These are phyloP conservation scores for Calosoma granatense DNA, from an alignment of 1,140 invertebrate genomes.

Conservation along the genomic window DNA sequence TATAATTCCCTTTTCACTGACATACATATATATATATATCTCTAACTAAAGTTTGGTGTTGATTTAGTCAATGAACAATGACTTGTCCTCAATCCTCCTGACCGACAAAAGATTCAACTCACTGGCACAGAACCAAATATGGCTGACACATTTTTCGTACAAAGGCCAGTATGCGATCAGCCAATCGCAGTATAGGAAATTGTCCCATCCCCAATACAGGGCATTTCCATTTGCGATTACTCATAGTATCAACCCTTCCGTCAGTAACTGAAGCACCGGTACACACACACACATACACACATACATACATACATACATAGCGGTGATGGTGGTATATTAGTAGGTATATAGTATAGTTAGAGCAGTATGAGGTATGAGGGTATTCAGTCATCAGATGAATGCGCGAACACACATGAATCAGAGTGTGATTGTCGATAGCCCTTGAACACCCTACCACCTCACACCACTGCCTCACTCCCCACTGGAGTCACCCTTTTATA, in stretches of 20 bases:
- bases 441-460: not conserved
- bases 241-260: conserved; percentile 1
- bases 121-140: not conserved
- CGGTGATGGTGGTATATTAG: not conserved
- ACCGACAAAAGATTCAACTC: not conserved
- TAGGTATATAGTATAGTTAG: not conserved
- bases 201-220: not conserved
- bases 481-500: too few species aligned
- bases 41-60: too few species aligned
- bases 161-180: not conserved
- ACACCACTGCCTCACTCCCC: not conserved
- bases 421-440: not conserved
- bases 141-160: conserved; percentile 1
- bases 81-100: too few species aligned
- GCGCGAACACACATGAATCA: not conserved
- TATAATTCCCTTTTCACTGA: too few species aligned
- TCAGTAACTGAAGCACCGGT: not conserved
- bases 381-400: not conserved
- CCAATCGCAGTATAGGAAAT: not conserved
- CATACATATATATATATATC: too few species aligned
- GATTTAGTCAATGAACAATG: too few species aligned
- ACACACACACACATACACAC: not conserved
- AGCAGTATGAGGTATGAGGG: not conserved
- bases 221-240: not conserved
- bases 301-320: not conserved